Base-by-base conservation (phyloP, 2,797 vertebrate genomes). In the Astyanax mexicanus region DNA sequence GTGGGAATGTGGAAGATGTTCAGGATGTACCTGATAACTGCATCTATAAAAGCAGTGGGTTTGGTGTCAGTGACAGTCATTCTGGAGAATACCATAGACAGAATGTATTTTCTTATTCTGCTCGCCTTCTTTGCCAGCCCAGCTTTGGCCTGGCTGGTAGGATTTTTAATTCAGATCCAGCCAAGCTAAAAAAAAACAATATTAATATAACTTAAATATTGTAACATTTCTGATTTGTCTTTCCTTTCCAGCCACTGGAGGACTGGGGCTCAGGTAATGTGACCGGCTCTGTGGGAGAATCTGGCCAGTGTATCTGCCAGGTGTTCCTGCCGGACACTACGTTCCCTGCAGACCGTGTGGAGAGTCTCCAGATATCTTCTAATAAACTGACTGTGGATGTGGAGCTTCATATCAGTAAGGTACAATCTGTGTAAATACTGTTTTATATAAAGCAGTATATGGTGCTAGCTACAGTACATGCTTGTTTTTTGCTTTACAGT, bases 261-360 rank as follows among this genome's bases (percentile, higher is more conserved):
- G 83, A 91, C 0, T 91, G 90, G 91, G 88, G 79, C 9, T 83
- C 90, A 74, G 77, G 92, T 70, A 95, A 94, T 2, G 90, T 96
- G 58, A 92, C 90, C 0, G 89, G 93, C 40, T 91, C 92, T 9
- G 38, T 90, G 83, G 91, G 93, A 66, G 88, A 91, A 0, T 73
- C 15, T 0, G 95, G 94, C 37, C 89, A 86, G 29, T 97, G 96
- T 64, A 77, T 92, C 57, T 97, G 96, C 81, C 92, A 91, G 0
- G 87, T 97, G 7, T 92, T 84, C 75, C 76, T 97, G 47, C 95
- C 96, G 0, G 95, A 97, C 44, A 90, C 83, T 17, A 78, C 86
- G 44, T 97, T 98, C 78, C 96, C 96, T 0, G 94, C 89, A 1
- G 86, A 95, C 80, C 93, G 92, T 17, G 84, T 93, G 47, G 92